These are phyloP conservation scores for Leptonema lineaticorne DNA, from an alignment of 1,140 invertebrate species.

Conservation along the genomic window DNA sequence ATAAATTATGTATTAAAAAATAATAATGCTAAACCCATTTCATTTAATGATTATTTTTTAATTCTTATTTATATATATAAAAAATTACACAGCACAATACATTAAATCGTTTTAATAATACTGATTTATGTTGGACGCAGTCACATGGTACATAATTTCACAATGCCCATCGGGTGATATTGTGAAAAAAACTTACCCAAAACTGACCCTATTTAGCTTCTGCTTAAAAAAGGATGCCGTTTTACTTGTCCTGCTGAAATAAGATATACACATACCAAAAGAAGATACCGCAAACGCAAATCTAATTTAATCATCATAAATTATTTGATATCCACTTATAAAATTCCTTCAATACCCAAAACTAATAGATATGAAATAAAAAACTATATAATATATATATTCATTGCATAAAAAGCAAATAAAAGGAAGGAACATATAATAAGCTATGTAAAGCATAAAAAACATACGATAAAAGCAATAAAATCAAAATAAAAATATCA, in stretches of 20 bases:
- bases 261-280: conserved; percentile 49
- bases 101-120: not conserved
- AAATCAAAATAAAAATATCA: no score
- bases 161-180: conserved; percentile 33
- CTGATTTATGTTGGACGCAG: no score
- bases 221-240: conserved; percentile 67
- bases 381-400: not conserved
- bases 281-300: conserved; percentile 30
- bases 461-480: no score
- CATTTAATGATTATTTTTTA: no score
- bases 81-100: no score
- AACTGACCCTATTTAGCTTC: conserved; percentile 66
- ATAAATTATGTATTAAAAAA: no score
- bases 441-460: conserved; percentile 10
- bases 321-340: not conserved
- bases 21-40: no score
- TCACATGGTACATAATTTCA: conserved; percentile 15
- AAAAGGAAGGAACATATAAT: not conserved
- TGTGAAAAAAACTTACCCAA: conserved; percentile 66
- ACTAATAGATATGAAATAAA: not conserved
- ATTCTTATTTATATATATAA: no score
- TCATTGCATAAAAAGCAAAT: not conserved
- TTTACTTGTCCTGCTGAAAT: conserved; percentile 70
- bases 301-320: conserved; percentile 7
- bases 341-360: not conserved